Percentiles rank a stretch among this genome's conserved stretches.
Conservation (phyloP, 1,140 invertebrate genomes). For the Nasonia longicornis region DNA sequence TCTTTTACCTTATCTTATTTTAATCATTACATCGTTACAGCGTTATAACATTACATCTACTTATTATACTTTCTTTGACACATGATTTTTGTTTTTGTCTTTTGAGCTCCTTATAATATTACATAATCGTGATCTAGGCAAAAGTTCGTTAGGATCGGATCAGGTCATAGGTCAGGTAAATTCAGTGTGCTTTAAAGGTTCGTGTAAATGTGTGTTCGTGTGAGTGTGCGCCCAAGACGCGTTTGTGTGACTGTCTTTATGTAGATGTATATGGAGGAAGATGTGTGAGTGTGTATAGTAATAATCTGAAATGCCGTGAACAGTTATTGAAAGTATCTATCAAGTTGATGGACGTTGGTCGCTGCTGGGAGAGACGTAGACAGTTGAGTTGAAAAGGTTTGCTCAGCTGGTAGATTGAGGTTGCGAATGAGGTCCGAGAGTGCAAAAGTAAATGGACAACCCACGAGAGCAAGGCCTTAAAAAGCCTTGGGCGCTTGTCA, state of each 20-base stretch:
- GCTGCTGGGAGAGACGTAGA: slow-evolving; percentile 44
- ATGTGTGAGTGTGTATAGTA: slow-evolving; percentile 1
- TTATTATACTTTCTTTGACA: slow-evolving; percentile 48
- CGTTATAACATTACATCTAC: slow-evolving; percentile 40
- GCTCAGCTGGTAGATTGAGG: slow-evolving; percentile 37
- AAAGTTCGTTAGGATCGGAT: slow-evolving; percentile 40
- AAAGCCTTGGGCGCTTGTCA: slow-evolving; percentile 57
- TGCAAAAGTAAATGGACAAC: slow-evolving; percentile 53
- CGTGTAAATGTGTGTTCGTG: not conserved
- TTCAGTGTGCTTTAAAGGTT: not conserved
- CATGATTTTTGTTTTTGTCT: slow-evolving; percentile 34
- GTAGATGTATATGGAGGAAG: not conserved
- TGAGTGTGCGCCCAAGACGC: not conserved
- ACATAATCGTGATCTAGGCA: slow-evolving; percentile 30
- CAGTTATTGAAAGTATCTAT: slow-evolving; percentile 33
- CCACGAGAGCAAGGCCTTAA: slow-evolving; percentile 59
- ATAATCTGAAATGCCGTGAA: slow-evolving; percentile 3
- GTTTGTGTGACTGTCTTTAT: slow-evolving; percentile 11
- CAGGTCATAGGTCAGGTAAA: slow-evolving; percentile 16
- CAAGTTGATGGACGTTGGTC: slow-evolving; percentile 40
- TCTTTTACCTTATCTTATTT: slow-evolving; percentile 40
- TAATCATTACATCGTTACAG: slow-evolving; percentile 34
- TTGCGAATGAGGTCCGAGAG: slow-evolving; percentile 39
- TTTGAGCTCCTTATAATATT: slow-evolving; percentile 22
- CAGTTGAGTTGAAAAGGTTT: slow-evolving; percentile 34